Percentiles rank a stretch among this genome's conserved stretches.
These are phyloP conservation scores for Rhabditophanes sp. DNA, from an alignment of 2,888 invertebrate genomes.

Conservation along the genomic window DNA sequence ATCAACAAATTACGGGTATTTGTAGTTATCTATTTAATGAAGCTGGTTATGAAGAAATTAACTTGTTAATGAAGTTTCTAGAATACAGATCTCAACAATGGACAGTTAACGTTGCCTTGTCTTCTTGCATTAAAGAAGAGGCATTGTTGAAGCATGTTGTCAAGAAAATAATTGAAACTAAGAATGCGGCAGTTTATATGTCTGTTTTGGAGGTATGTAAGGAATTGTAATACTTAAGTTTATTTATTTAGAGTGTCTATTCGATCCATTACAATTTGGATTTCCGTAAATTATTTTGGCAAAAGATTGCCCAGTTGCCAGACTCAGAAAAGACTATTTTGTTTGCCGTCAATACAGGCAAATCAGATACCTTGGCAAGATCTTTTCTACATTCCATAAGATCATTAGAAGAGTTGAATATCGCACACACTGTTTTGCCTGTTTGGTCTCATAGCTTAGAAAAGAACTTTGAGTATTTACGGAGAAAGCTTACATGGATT, in stretches of 20 bases:
- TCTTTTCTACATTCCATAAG: slow-evolving; percentile 24
- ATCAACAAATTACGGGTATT: slow-evolving; percentile 35
- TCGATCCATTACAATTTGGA: slow-evolving; percentile 21
- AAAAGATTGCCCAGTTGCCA: slow-evolving; percentile 15
- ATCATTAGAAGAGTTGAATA: slow-evolving; percentile 23
- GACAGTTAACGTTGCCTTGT: slow-evolving; percentile 28
- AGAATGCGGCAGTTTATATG: slow-evolving; percentile 33
- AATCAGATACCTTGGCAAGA: slow-evolving; percentile 17
- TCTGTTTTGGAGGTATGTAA: slow-evolving; percentile 25
- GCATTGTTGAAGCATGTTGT: slow-evolving; percentile 24
- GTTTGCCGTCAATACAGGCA: slow-evolving; percentile 32
- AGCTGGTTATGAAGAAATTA: slow-evolving; percentile 17
- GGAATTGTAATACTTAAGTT: neutral
- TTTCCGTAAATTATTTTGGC: slow-evolving; percentile 23
- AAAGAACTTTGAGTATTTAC: slow-evolving; percentile 29
- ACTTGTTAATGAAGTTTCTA: slow-evolving; percentile 20
- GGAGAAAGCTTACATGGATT: slow-evolving; percentile 28
- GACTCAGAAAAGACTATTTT: slow-evolving; percentile 26
- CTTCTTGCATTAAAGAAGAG: slow-evolving; percentile 32
- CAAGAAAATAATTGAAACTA: slow-evolving; percentile 23
- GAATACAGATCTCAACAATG: slow-evolving; percentile 20
- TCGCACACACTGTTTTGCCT: slow-evolving; percentile 22
- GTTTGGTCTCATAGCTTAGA: slow-evolving; percentile 26
- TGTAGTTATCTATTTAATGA: slow-evolving; percentile 33
- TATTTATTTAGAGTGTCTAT: slow-evolving; percentile 13